Evolutionary conservation across 2,888 invertebrate species (phyloP).

Genomic region (Marronus borbonicus): DNA sequence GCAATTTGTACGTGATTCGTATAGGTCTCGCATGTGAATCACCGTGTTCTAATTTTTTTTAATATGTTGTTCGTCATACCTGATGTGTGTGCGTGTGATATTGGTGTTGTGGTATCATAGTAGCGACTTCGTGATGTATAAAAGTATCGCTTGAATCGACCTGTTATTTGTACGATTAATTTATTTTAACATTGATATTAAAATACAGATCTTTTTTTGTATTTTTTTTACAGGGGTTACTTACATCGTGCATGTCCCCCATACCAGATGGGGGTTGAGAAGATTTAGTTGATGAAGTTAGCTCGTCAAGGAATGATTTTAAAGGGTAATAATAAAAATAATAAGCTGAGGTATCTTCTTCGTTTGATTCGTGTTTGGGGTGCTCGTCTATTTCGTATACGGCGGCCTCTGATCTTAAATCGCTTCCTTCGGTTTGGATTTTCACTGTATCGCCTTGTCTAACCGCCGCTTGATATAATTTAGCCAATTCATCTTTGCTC

Average conservation of each 20-base stretch:
- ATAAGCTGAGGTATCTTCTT: constrained; percentile 59
- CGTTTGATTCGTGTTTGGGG: constrained; percentile 45
- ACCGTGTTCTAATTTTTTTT: not conserved
- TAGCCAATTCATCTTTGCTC: constrained; percentile 69
- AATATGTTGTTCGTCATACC: constrained; percentile 56
- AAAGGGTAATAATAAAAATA: constrained; percentile 74
- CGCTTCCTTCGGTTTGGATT: constrained; percentile 61
- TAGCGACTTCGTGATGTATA: constrained; percentile 50
- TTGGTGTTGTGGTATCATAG: constrained; percentile 52
- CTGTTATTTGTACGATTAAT: constrained; percentile 19
- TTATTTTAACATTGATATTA: not conserved
- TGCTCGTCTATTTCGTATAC: constrained; percentile 65
- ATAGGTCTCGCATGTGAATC: not conserved
- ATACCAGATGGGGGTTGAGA: not conserved
- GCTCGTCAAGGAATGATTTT: constrained; percentile 70
- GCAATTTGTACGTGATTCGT: not conserved
- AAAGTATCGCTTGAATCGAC: constrained; percentile 43
- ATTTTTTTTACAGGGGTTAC: constrained; percentile 3
- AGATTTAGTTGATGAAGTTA: constrained; percentile 58
- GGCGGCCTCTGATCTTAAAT: constrained; percentile 62
- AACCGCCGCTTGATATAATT: constrained; percentile 71
- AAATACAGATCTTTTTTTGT: not conserved
- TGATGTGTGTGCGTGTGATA: constrained; percentile 66
- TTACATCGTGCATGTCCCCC: constrained; percentile 27
- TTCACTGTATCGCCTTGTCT: constrained; percentile 66